Percentiles rank a stretch among this genome's conserved stretches.
These are phyloP conservation scores for Pseudobourletiella spinata DNA, from an alignment of 1,140 invertebrate genomes.

Conservation along the genomic window DNA sequence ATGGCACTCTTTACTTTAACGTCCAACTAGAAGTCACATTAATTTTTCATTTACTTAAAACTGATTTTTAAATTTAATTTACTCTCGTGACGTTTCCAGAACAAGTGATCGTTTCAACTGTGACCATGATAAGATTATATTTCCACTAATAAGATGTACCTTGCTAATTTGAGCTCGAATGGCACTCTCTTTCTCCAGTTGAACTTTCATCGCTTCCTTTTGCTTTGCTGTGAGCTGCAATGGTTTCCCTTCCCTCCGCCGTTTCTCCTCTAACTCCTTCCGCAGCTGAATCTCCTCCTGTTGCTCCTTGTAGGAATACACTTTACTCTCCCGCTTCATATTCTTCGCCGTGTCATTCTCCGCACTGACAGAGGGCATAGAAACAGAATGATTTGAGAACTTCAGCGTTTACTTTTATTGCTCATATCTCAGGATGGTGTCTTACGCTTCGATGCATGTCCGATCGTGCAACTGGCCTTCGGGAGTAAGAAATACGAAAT, in stretches of 20 bases:
- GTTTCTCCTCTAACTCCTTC: constrained; percentile 84
- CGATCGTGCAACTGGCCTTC: constrained; percentile 88
- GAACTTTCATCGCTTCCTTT: constrained; percentile 78
- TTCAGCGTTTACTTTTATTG: neutral
- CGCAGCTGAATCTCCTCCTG: constrained; percentile 84
- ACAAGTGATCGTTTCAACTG: too few relatives aligned
- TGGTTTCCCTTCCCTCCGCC: constrained; percentile 67
- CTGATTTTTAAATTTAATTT: too few relatives aligned
- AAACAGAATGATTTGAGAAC: constrained; percentile 38
- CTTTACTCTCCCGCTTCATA: constrained; percentile 91
- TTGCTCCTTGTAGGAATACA: constrained; percentile 94
- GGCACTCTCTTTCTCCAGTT: constrained; percentile 72
- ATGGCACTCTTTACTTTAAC: constrained; percentile 51
- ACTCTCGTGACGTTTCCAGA: too few relatives aligned
- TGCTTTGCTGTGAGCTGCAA: constrained; percentile 72
- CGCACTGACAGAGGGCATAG: constrained; percentile 30
- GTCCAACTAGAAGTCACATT: constrained; percentile 48
- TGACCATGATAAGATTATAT: too few relatives aligned
- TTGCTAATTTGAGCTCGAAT: constrained; percentile 58
- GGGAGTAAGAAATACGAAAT: constrained; percentile 77
- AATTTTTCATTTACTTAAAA: too few relatives aligned
- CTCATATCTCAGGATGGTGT: constrained; percentile 10
- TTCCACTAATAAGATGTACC: too few relatives aligned
- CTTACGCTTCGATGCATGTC: constrained; percentile 69
- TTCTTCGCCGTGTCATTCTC: constrained; percentile 60